phyloP scores from a whole-genome alignment of 2,888 invertebrate species.

The Helleia helle region DNA sequence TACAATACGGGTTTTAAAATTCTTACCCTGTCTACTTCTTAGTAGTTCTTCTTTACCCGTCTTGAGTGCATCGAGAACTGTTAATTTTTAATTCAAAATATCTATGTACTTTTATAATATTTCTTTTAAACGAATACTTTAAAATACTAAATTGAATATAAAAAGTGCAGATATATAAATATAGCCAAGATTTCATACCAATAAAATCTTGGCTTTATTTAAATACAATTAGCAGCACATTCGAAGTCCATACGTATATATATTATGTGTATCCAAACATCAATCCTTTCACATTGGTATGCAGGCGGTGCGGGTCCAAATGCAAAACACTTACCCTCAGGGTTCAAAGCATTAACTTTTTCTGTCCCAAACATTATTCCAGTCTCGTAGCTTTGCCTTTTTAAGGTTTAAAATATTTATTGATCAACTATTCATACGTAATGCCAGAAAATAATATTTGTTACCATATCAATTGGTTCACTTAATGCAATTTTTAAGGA shows the following conservation, averaged over 20 bases:
- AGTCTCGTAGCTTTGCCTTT: constrained; percentile 69
- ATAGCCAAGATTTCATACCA: no score
- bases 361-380: constrained; percentile 69
- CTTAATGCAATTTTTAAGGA: no score
- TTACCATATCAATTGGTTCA: no score
- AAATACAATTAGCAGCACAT: no score
- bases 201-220: no score
- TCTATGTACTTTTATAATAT: no score
- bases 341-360: constrained; percentile 68
- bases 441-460: background rate
- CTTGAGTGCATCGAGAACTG: no score
- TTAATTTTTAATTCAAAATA: background rate
- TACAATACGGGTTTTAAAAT: constrained; percentile 15
- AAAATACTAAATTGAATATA: no score
- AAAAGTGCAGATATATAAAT: no score
- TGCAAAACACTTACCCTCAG: constrained; percentile 70
- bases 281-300: constrained; percentile 68
- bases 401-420: constrained; percentile 65
- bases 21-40: background rate
- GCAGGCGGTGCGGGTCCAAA: constrained; percentile 58
- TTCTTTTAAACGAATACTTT: no score
- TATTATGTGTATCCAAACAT: constrained; percentile 43
- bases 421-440: constrained; percentile 28
- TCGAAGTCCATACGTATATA: background rate
- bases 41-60: background rate